These are phyloP conservation scores for Sylvia atricapilla DNA, from an alignment of 2,113 vertebrate species.

Conservation along the genomic window DNA sequence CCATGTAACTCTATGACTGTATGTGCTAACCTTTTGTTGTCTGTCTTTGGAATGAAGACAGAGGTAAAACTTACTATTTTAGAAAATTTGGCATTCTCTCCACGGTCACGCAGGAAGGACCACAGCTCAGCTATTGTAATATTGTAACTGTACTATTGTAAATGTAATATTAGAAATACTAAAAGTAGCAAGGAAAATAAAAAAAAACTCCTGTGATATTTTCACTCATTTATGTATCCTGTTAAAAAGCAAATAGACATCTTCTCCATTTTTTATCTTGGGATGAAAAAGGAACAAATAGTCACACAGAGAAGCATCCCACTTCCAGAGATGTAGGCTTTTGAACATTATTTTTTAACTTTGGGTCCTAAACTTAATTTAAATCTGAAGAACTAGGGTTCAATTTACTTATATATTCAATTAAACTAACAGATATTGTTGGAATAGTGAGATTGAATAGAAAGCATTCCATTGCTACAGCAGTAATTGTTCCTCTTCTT, in stretches of 20 bases:
- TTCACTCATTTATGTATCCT: not conserved
- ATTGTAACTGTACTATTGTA: not conserved
- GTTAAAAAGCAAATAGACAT: not conserved
- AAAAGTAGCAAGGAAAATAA: not conserved
- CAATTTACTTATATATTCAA: not conserved
- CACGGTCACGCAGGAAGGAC: no score
- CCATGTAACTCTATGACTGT: not conserved
- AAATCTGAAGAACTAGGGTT: not conserved
- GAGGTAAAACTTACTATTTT: not conserved
- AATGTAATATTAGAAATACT: not conserved
- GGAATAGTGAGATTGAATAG: not conserved
- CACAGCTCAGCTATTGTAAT: no score
- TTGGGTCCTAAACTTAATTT: not conserved
- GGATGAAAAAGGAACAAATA: not conserved
- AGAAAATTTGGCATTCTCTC: not conserved
- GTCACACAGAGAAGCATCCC: not conserved
- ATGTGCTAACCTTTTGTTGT: not conserved
- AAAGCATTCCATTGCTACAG: not conserved
- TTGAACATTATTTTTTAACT: not conserved
- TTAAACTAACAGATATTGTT: not conserved
- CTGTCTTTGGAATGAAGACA: not conserved
- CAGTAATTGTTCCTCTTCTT: not conserved
- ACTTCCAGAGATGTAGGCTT: not conserved
- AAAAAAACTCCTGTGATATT: not conserved
- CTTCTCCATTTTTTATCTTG: not conserved